Base-by-base conservation (phyloP, 2,888 invertebrate genomes). In the Phymatocera aterrima region DNA sequence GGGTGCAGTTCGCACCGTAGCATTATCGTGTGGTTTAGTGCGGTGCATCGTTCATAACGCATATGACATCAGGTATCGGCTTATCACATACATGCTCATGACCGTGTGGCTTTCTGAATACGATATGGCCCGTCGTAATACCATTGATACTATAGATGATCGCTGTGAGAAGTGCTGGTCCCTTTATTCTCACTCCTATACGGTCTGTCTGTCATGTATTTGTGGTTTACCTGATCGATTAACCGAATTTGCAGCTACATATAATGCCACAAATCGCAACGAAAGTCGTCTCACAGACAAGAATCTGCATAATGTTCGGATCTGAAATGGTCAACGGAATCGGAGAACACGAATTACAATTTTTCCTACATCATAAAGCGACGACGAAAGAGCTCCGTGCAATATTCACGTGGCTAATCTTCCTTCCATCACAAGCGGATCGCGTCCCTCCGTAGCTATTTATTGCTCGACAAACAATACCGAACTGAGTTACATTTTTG, bases 161-260 rank as follows among this genome's bases (percentile, higher is more conserved):
- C 72, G 51, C 72, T 72, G 72, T 72, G 72, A 72, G 72, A 72
- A 72, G 31, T 34, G 6, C 15, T 10, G 21, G 6, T 43, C 15
- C 72, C 51, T 72, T 51, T 18, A 72, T 72, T 72, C 72, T 72
- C 72, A 72, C 34, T 72, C 48, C 34, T 34, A 15, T n/a, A 1
- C 8, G 5, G 12, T 46, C 28, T 46, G 15, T 68, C 24, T 40
- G 10, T 24, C 57, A 51, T 51, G n/a, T 15, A 18, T 12, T 15
- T 51, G 51, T 51, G 18, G 15, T 18, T n/a, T n/a, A n/a, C n/a
- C n/a, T n/a, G 43, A 12, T 12, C 43, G 43, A 43, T 43, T 12
- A 43, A 43, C 43, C 43, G 43, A 43, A 10, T 12, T 28, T 48
- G n/a, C 5, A 48, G 48, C n/a, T 48, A 21, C 51, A 18, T 24